These are phyloP conservation scores for Pentalonia nigronervosa DNA, from an alignment of 1,140 invertebrate genomes.

Conservation along the genomic window DNA sequence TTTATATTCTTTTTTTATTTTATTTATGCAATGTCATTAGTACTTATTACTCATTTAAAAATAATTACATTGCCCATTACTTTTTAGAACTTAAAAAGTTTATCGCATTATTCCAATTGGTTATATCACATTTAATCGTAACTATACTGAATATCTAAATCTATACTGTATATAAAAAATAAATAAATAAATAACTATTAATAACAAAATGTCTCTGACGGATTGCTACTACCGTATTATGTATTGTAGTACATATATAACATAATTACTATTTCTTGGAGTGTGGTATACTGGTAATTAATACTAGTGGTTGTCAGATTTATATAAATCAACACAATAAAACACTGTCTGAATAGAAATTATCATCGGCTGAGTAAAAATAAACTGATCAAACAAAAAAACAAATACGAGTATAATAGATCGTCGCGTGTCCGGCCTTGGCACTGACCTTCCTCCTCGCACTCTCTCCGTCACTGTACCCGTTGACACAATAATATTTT, in stretches of 20 bases:
- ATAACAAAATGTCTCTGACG: neutral
- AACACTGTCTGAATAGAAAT: neutral
- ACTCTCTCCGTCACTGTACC: neutral
- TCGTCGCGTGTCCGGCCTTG: conserved; percentile 17
- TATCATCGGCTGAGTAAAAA: neutral
- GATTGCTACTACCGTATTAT: neutral
- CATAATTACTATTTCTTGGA: neutral
- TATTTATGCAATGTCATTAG: no score
- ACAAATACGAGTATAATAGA: conserved; percentile 9
- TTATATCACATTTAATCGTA: no score
- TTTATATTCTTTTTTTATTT: no score
- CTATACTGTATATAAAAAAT: no score
- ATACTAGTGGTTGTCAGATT: neutral
- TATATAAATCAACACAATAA: neutral
- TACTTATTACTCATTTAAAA: no score
- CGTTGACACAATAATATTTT: conserved; percentile 25
- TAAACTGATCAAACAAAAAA: conserved; percentile 16
- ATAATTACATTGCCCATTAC: no score
- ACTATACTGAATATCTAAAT: no score
- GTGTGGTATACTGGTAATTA: neutral
- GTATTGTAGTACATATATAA: neutral
- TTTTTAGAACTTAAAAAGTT: no score
- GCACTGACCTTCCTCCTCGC: conserved; percentile 5
- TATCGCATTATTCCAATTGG: no score
- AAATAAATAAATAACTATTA: neutral